Percentiles rank a stretch among this genome's conserved stretches.
These are phyloP conservation scores for Neostethus bicornis DNA, from an alignment of 2,797 vertebrate genomes.

Conservation along the genomic window DNA sequence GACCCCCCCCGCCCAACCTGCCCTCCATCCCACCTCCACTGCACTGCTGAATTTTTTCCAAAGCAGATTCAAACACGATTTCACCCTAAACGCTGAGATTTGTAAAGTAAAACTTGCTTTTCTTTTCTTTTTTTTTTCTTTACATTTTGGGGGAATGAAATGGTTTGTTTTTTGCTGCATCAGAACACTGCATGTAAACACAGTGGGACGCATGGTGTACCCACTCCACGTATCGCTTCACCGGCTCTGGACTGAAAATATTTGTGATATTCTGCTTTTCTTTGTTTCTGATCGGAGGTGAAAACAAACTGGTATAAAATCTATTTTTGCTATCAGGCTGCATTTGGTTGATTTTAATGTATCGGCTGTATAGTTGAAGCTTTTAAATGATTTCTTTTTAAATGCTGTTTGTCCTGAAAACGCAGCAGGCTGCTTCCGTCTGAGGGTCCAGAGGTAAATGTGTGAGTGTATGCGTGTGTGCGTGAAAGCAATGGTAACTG, in stretches of 20 bases:
- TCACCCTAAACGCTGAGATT: conserved; percentile 4
- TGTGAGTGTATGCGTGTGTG: no score
- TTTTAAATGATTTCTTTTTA: conserved; percentile 69
- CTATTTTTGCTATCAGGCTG: conserved; percentile 86
- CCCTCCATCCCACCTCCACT: conserved; percentile 1
- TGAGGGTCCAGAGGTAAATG: no score
- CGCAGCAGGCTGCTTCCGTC: conserved; percentile 51
- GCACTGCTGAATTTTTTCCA: conserved; percentile 48
- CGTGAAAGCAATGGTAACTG: no score
- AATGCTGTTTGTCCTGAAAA: conserved; percentile 44
- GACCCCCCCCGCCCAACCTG: not conserved
- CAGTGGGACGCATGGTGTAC: conserved; percentile 72
- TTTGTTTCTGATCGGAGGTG: conserved; percentile 66
- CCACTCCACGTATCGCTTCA: conserved; percentile 75
- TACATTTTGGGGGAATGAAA: conserved; percentile 60
- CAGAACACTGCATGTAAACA: conserved; percentile 73
- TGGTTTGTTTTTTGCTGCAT: no score
- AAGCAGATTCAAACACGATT: conserved; percentile 50
- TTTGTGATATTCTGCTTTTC: conserved; percentile 73
- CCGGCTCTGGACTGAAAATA: conserved; percentile 75
- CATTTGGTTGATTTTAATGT: conserved; percentile 79
- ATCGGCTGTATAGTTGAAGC: conserved; percentile 78
- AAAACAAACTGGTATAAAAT: conserved; percentile 78
- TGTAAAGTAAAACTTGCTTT: conserved; percentile 53
- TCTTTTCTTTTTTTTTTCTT: conserved; percentile 37